Percentiles rank a stretch among this genome's conserved stretches.
These are phyloP conservation scores for Drosophila planitibia DNA, from an alignment of 2,888 invertebrate species.

Conservation along the genomic window DNA sequence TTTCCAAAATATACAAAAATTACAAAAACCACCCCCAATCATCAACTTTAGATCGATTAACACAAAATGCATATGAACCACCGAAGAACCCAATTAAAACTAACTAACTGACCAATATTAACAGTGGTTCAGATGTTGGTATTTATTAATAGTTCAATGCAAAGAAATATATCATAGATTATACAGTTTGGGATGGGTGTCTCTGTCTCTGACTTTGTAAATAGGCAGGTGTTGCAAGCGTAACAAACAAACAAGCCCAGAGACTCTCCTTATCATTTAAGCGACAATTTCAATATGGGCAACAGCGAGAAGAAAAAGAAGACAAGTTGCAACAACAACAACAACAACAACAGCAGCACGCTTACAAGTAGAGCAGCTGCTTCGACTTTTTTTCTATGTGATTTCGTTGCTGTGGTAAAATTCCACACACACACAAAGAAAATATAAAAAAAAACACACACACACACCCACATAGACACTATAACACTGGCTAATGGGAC, in stretches of 20 bases:
- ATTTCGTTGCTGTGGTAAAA: slow-evolving; percentile 39
- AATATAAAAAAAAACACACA: neutral
- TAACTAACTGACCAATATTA: neutral
- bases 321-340: neutral
- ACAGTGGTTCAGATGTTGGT: neutral
- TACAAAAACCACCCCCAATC: neutral
- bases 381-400: neutral
- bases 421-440: slow-evolving; percentile 17
- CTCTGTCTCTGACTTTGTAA: neutral
- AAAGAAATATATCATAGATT: neutral
- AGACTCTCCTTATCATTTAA: neutral
- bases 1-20: slow-evolving; percentile 16
- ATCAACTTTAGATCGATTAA: neutral
- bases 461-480: slow-evolving; percentile 1
- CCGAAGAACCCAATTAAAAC: neutral
- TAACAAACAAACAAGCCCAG: too few relatives aligned
- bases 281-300: slow-evolving; percentile 8
- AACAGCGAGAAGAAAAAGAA: slow-evolving; percentile 4
- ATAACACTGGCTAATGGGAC: slow-evolving; percentile 9
- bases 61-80: neutral
- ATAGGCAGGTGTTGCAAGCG: neutral
- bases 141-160: neutral
- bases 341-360: neutral
- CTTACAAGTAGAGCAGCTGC: slow-evolving; percentile 28
- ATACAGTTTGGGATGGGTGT: neutral